Base-by-base conservation (phyloP, 2,888 invertebrate genomes). In the Stenchaetothrips biformis region DNA sequence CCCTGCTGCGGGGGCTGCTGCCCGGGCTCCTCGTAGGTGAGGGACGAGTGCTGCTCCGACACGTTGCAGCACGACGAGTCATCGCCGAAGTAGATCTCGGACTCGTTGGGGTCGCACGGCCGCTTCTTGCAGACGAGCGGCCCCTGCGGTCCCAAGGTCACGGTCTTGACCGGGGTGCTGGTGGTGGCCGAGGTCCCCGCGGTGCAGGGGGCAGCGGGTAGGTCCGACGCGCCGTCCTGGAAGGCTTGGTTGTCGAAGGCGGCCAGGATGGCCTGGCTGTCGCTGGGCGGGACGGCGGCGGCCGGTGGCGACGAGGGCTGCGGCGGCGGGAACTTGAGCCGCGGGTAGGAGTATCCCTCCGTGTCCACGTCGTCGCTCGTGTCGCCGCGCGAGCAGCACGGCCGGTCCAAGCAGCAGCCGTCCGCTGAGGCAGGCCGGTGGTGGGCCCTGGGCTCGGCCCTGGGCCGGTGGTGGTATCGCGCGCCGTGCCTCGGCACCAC, bases 71-170 rank as follows among this genome's bases (percentile, higher is more conserved):
- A 95, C 37, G 85, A 85, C 48, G 94, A 94, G 0, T 94, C 95
- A 83, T 95, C 95, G 0, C 94, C 95, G 84, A 95, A 95, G 85
- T 95, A 95, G 0, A 95, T 92, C 85, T 95, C 95, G 0, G 94
- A 94, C 85, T 95, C 95, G 0, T 93, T 90, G 48, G 91, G 90
- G 84, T 92, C 92, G 16, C 21, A n/a, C 21, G 87, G 85, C 82
- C 89, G 90, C 21, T 86, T 86, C 0, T 78, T 80, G n/a, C 67
- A 74, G 67, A 74, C 67, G 21, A 74, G 67, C 82, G 79, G 80
- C 82, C 21, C 81, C 82, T 78, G 81, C 82, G 67, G 80, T 77
- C 77, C 84, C 83, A 7, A 85, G 85, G 7, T 85, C 85, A 78
- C 86, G 84, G 82, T 85, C 84, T n/a, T 84, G 84, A 53, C 85